Evolutionary conservation across 2,888 invertebrate species (phyloP).

Genomic region (Microplitis manilae): DNA sequence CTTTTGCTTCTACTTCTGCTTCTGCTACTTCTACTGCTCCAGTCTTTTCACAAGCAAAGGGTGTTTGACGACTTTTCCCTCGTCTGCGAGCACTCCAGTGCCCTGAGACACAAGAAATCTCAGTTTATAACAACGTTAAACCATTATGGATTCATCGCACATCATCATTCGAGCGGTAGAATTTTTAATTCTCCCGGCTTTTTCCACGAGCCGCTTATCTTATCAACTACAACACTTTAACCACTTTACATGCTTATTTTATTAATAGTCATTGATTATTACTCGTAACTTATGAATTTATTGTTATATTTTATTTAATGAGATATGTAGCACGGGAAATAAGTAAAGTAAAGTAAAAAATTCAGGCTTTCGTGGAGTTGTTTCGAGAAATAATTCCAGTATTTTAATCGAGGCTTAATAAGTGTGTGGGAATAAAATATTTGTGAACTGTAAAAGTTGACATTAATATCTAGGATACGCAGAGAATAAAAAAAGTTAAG

Average conservation of each 20-base stretch:
- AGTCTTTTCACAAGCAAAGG: not conserved
- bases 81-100: constrained; percentile 37
- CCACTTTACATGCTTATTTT: not conserved
- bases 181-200: not conserved
- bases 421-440: not conserved
- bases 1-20: not conserved
- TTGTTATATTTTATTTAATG: too few species aligned
- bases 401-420: not conserved
- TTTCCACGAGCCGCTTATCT: not conserved
- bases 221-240: not conserved
- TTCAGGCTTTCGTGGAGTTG: not conserved
- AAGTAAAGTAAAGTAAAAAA: not conserved
- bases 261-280: not conserved
- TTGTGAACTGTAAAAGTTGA: constrained; percentile 1
- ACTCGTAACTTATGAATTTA: not conserved
- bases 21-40: not conserved
- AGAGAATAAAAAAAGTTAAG: constrained; percentile 31
- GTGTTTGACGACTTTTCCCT: constrained; percentile 36
- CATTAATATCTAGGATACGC: constrained; percentile 23
- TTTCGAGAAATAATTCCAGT: not conserved
- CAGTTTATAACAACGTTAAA: constrained; percentile 69
- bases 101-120: constrained; percentile 59
- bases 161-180: not conserved
- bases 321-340: not conserved
- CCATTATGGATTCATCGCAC: constrained; percentile 69